A percentile compares a stretch with the other conserved stretches of the same genome.
phyloP scores from a whole-genome alignment of 2,888 invertebrate genomes.

The Melikaiella ostensackeni region DNA sequence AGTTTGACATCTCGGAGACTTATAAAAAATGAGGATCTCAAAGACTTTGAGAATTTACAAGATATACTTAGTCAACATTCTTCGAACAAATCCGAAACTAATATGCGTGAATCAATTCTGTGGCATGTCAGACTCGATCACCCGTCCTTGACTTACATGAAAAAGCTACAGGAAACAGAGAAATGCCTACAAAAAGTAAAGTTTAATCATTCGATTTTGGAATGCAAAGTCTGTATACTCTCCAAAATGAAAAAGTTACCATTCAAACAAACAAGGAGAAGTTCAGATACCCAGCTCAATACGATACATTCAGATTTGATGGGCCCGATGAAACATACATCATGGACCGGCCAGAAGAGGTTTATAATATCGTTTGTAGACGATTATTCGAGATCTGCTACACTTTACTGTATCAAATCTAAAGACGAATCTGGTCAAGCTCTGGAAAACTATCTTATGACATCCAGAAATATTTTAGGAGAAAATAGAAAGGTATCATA shows the following conservation, averaged over 20 bases:
- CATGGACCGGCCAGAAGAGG: constrained; percentile 48
- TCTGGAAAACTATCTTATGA: constrained; percentile 54
- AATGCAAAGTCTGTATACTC: constrained; percentile 50
- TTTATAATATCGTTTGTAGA: constrained; percentile 52
- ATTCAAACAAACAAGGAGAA: constrained; percentile 28
- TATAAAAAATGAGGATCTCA: background rate
- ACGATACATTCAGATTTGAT: constrained; percentile 52
- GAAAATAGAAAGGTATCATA: constrained; percentile 54
- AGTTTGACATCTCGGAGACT: background rate
- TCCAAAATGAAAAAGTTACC: constrained; percentile 51
- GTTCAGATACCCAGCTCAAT: constrained; percentile 44
- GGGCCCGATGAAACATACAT: constrained; percentile 52
- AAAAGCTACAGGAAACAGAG: constrained; percentile 47
- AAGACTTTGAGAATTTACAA: background rate
- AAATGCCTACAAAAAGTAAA: constrained; percentile 45
- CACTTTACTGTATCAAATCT: constrained; percentile 52
- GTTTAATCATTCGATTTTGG: constrained; percentile 49
- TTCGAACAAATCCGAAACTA: background rate
- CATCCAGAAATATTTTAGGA: constrained; percentile 55
- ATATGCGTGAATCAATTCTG: constrained; percentile 48
- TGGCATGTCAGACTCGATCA: constrained; percentile 62
- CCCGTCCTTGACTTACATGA: constrained; percentile 50
- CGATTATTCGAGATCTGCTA: constrained; percentile 52
- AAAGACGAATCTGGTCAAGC: constrained; percentile 56
- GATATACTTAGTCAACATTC: background rate